phyloP scores from a whole-genome alignment of 2,113 vertebrate genomes.

The Benitochromis conjunctus region DNA sequence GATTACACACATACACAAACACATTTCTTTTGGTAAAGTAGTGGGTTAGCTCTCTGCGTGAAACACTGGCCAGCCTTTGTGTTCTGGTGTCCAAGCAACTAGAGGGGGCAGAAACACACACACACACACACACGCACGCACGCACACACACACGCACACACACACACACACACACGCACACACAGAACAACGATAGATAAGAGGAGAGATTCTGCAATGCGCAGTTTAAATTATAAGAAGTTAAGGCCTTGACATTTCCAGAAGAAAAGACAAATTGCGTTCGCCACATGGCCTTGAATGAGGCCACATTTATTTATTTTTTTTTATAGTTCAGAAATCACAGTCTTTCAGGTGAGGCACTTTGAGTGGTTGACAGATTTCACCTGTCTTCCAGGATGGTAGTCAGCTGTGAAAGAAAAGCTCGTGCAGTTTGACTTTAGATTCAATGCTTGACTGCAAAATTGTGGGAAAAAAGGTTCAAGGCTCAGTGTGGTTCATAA shows the following conservation, averaged over 20 bases:
- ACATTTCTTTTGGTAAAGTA: background rate
- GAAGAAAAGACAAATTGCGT: background rate
- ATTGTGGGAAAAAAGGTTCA: background rate
- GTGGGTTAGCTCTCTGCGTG: background rate
- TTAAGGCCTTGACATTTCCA: slow-evolving; percentile 3
- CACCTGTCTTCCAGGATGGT: background rate
- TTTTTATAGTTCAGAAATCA: background rate
- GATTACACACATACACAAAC: background rate
- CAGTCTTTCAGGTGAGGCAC: background rate
- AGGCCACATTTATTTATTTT: background rate
- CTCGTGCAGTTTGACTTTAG: background rate
- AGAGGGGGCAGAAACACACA: slow-evolving; percentile 3
- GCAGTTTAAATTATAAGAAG: background rate
- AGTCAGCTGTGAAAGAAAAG: background rate
- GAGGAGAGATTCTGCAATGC: background rate
- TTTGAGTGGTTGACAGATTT: background rate
- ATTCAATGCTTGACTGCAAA: background rate
- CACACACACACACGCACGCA: too few species aligned
- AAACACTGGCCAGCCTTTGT: background rate
- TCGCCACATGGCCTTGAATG: background rate
- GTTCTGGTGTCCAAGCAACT: slow-evolving; percentile 45
- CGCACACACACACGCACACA: background rate
- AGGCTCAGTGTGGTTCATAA: background rate
- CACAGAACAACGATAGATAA: background rate
- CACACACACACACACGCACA: background rate